Evolutionary conservation across 2,797 vertebrate species (phyloP).

Genomic region (Nasua narica): DNA sequence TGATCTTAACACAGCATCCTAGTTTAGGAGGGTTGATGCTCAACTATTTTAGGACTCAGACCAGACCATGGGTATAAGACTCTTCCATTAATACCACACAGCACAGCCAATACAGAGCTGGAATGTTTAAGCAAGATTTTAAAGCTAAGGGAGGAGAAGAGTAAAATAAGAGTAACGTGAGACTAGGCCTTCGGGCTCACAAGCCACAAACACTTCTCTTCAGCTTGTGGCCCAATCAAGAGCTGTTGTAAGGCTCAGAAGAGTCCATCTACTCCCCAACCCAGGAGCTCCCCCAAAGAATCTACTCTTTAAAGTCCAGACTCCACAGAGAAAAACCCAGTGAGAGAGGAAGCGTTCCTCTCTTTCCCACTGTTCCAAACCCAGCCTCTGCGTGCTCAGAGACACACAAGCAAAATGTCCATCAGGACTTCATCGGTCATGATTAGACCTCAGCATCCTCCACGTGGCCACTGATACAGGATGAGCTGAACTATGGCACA

Average conservation of each 20-base stretch:
- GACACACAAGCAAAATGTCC: neutral
- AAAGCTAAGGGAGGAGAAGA: neutral
- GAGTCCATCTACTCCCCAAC: neutral
- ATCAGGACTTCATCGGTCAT: neutral
- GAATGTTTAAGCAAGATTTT: neutral
- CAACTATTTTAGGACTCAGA: neutral
- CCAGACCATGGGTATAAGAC: neutral
- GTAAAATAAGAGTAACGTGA: neutral
- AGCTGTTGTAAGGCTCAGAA: neutral
- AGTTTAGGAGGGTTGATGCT: neutral
- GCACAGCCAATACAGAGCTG: neutral
- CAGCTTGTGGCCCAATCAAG: neutral
- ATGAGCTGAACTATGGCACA: neutral
- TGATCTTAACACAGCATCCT: neutral
- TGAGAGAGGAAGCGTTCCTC: rapidly evolving
- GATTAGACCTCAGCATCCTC: neutral
- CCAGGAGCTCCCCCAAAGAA: neutral
- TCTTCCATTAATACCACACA: neutral
- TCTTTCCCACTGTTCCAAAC: neutral
- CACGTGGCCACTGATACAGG: neutral
- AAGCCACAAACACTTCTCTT: neutral
- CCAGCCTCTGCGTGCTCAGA: neutral
- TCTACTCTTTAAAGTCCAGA: neutral
- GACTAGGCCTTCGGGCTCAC: neutral
- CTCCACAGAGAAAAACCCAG: neutral